phyloP scores from a whole-genome alignment of 2,113 vertebrate genomes.

The Mesembrinibis cayennensis region DNA sequence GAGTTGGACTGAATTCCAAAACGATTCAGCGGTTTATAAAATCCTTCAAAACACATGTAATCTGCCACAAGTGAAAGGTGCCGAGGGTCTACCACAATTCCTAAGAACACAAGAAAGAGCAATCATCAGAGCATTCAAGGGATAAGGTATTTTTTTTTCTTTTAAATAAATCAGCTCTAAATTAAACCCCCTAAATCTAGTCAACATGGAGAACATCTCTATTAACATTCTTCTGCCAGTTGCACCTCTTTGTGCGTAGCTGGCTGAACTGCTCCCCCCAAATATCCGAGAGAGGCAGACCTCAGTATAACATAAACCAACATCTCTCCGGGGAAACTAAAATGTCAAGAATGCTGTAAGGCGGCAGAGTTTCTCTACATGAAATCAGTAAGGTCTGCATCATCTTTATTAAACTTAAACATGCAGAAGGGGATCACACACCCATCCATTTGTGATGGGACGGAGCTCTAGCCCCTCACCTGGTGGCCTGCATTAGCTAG shows the following conservation, averaged over 20 bases:
- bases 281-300: neutral
- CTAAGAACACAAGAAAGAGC: conserved; percentile 60
- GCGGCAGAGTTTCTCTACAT: neutral
- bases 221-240: neutral
- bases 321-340: neutral
- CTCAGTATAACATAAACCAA: neutral
- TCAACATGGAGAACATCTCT: neutral
- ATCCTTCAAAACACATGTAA: conserved; percentile 97
- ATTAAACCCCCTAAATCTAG: neutral
- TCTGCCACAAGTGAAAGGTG: conserved; percentile 97
- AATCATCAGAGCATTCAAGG: neutral
- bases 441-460: neutral
- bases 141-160: neutral
- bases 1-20: conserved; percentile 89
- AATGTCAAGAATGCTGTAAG: neutral
- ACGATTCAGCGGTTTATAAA: conserved; percentile 91
- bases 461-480: neutral
- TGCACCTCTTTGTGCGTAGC: neutral
- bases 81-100: conserved; percentile 92
- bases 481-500: neutral
- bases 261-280: neutral
- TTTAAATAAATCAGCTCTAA: neutral
- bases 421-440: neutral
- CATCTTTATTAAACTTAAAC: neutral
- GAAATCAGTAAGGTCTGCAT: neutral